Base-by-base conservation (phyloP, 1,140 invertebrate genomes). In the Ceratosolen solmsi region DNA sequence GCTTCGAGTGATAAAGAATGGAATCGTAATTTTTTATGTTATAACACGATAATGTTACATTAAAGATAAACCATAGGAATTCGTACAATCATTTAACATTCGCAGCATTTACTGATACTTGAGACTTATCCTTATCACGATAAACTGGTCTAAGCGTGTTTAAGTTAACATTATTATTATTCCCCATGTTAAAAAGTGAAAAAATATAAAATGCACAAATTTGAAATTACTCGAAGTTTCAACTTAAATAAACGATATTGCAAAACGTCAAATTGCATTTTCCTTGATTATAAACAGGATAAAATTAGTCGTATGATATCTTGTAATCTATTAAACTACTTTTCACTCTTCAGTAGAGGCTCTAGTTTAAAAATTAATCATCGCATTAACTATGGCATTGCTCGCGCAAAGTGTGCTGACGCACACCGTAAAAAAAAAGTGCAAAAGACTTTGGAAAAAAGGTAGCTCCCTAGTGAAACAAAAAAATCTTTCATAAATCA, bases 401-500 rank as follows among this genome's bases (percentile, higher is more conserved):
- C 9, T 38, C n/a, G 58, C 27, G n/a, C 27, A 36, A 0, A 36
- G 56, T 13, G 15, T 65, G 30, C 60, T 58, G 30, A 22, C 30
- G 60, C 60, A 17, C 30, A 36, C 1, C 60, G 30, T 36, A 36
- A n/a, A 36, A 36, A 65, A 65, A 65, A 60, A 60, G 11, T 60
- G 30, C 11, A 65, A 65, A 46, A 13, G 36, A 56, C 38, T 36
- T 38, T n/a, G 38, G 22, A 72, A 41, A 65, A 46, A 70, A 38
- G n/a, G 60, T 2, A 65, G 25, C 60, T 33, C 17, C 33, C 1
- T 65, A 17, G 68, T 54, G 58, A 63, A 73, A 75, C 38, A 56
- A 81, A 73, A 75, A 76, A 65, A 33, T 46, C 60, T 17, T 60
- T 54, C 80, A 77, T 82, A 82, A 82, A 82, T 82, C 74, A 82